Base-by-base conservation (phyloP, 1,140 invertebrate species). In the Belonocnema kinseyi region DNA sequence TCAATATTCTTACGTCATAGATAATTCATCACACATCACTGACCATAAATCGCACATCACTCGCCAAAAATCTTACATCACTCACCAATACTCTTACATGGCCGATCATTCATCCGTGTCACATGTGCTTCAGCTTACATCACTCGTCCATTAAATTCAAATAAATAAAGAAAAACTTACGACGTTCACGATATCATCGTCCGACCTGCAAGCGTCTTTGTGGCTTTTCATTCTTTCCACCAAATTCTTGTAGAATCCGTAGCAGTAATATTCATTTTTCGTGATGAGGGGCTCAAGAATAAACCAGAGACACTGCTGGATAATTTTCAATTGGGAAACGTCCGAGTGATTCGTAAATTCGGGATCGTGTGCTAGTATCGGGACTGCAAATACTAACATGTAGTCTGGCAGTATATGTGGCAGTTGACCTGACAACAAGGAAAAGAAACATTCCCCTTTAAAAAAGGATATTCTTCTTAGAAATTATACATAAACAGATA, bases 391-490 rank as follows among this genome's bases (percentile, higher is more conserved):
- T 72, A 98, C 97, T 82, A 99, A 90, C 94, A 98, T 98, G 89
- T 99, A 99, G 92, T 99, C 98, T 72, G 98, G 98, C 87, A 97
- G 92, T 87, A 97, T 97, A 87, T 97, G 95, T n/a, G 95, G 94
- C 84, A 97, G 87, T 90, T 97, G 95, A 82, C 93, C 90, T 91
- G 72, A 50, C 66, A 84, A 77, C 58, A 76, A 66, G 73, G 75
- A 72, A 75, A 78, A 72, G 58, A 76, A 61, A 77, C 54, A 74
- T 75, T 46, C 40, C 40, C 40, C 40, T 46, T 46, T 46, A 46
- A 46, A 46, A 46, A 46, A 46, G 40, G 40, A 46, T 46, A 46
- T 46, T 46, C 7, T 46, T 46, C 40, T 46, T 46, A 46, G 4
- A 46, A 46, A 46, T 46, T 7, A 46, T 11, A 46, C 11, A 46